Evolutionary conservation across 2,797 vertebrate genomes (phyloP).

Genomic region (Sebastes cheni): DNA sequence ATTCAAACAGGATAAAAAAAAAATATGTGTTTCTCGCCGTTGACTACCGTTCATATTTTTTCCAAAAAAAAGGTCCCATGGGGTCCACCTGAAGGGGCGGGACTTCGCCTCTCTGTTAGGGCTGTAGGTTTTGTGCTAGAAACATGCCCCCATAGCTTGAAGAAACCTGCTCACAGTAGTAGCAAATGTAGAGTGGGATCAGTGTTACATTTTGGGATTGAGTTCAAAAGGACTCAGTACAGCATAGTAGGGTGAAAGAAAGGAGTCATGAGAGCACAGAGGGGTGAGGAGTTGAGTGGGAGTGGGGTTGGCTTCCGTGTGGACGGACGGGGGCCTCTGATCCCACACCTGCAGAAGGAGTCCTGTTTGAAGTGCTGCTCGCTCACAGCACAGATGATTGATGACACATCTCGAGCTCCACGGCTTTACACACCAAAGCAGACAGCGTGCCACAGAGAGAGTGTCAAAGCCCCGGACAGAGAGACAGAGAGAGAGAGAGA

Average conservation of each 20-base stretch:
- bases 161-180: slow-evolving; percentile 19
- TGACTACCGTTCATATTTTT: no score
- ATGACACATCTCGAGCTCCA: slow-evolving; percentile 66
- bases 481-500: slow-evolving; percentile 26
- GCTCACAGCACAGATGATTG: slow-evolving; percentile 77
- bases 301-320: slow-evolving; percentile 28
- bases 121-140: no score
- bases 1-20: no score
- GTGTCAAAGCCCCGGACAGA: slow-evolving; percentile 44
- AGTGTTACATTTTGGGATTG: background rate
- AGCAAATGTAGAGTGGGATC: slow-evolving; percentile 23
- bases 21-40: no score
- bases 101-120: no score
- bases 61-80: no score
- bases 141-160: background rate
- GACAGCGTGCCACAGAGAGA: slow-evolving; percentile 44
- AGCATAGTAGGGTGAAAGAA: background rate
- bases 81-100: no score
- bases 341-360: slow-evolving; percentile 68
- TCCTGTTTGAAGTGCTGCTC: slow-evolving; percentile 54
- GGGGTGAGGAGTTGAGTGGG: slow-evolving; percentile 27
- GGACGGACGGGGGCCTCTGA: slow-evolving; percentile 43
- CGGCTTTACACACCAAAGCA: slow-evolving; percentile 50
- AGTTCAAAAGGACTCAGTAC: slow-evolving; percentile 13
- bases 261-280: background rate